These are phyloP conservation scores for Halcyon senegalensis DNA, from an alignment of 2,113 vertebrate genomes.

Conservation along the genomic window DNA sequence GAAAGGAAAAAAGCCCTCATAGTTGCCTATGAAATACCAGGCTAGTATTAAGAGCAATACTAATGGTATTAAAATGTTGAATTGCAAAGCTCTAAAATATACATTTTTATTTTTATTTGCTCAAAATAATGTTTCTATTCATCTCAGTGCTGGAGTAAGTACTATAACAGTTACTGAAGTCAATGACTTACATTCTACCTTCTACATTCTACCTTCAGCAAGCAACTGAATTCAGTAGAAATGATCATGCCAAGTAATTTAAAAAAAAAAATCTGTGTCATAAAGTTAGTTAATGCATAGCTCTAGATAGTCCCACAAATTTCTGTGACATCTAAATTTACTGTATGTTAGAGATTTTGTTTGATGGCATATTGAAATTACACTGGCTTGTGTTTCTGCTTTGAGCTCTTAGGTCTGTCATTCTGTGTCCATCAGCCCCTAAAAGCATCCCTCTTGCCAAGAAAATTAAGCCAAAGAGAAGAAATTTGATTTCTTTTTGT, in stretches of 20 bases:
- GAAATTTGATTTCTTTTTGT: background rate
- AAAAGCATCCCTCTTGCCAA: background rate
- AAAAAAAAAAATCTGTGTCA: background rate
- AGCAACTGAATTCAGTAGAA: background rate
- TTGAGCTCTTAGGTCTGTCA: background rate
- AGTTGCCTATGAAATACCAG: background rate
- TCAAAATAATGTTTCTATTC: background rate
- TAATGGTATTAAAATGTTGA: background rate
- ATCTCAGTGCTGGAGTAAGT: background rate
- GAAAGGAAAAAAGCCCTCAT: background rate
- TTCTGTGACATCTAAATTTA: background rate
- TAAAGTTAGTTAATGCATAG: background rate
- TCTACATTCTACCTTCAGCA: background rate
- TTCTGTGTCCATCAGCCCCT: background rate
- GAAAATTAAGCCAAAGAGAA: background rate
- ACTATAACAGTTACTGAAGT: background rate
- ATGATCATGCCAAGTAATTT: background rate
- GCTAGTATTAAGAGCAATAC: background rate
- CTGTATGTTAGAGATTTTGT: background rate
- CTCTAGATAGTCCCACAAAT: background rate
- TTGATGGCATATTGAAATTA: background rate
- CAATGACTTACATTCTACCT: background rate
- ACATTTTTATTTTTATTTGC: background rate
- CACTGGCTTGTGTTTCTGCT: background rate
- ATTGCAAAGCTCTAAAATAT: background rate